These are phyloP conservation scores for Drosophila longiperda DNA, from an alignment of 2,888 invertebrate species.

Conservation along the genomic window DNA sequence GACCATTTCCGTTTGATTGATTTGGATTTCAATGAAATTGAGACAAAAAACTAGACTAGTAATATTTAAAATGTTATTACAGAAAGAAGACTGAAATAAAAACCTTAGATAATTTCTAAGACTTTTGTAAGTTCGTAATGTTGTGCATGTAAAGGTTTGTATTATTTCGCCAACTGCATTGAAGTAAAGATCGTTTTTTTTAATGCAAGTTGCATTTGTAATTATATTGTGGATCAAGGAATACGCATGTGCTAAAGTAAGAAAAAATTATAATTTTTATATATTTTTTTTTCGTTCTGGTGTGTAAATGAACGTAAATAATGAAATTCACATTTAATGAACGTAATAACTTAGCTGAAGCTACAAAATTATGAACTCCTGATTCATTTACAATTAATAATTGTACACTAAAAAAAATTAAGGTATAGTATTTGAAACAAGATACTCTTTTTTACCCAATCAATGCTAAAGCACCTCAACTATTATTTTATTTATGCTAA, in stretches of 20 bases:
- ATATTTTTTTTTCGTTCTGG: background rate
- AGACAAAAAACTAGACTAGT: background rate
- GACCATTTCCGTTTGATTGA: slow-evolving; percentile 29
- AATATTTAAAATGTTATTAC: background rate
- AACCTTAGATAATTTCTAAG: background rate
- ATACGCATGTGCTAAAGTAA: background rate
- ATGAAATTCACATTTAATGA: slow-evolving; percentile 9
- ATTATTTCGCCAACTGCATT: background rate
- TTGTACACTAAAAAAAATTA: background rate
- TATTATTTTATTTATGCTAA: no score
- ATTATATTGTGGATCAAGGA: background rate
- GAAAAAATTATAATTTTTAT: background rate
- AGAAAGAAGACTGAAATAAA: background rate
- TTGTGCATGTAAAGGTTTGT: background rate
- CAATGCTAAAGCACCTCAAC: no score
- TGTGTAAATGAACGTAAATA: slow-evolving; percentile 4
- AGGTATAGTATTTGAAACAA: background rate
- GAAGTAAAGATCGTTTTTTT: background rate
- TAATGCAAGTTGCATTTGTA: background rate
- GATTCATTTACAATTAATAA: background rate
- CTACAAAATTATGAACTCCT: background rate
- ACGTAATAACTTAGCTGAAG: slow-evolving; percentile 3
- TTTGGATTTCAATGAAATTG: slow-evolving; percentile 1
- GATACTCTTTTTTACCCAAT: background rate
- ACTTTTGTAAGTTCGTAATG: background rate